Evolutionary conservation across 2,797 vertebrate genomes (phyloP).

Genomic region (Anomalospiza imberbis): DNA sequence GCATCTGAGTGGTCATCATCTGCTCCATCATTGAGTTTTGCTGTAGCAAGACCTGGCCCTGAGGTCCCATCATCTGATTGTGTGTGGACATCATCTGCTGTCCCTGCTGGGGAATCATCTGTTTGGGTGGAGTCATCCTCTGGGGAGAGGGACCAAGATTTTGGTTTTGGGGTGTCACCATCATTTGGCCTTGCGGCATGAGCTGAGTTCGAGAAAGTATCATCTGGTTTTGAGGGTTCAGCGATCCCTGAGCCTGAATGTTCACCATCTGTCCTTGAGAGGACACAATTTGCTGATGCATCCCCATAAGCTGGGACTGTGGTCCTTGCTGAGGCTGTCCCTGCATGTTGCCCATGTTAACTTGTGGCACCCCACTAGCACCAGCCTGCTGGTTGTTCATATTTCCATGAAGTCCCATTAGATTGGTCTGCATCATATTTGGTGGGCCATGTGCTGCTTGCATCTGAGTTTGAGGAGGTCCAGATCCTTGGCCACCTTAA

Average conservation of each 20-base stretch:
- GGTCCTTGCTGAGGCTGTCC: slow-evolving; percentile 88
- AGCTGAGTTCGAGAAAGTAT: slow-evolving; percentile 90
- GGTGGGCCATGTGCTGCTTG: slow-evolving; percentile 82
- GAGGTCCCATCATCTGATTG: slow-evolving; percentile 93
- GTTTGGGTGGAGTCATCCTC: slow-evolving; percentile 97
- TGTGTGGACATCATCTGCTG: slow-evolving; percentile 93
- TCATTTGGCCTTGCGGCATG: slow-evolving; percentile 79
- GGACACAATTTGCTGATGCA: slow-evolving; percentile 93
- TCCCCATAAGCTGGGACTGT: slow-evolving; percentile 92
- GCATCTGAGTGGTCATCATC: slow-evolving; percentile 94
- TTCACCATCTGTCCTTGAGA: slow-evolving; percentile 93
- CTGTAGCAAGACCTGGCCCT: slow-evolving; percentile 89
- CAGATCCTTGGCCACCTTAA: slow-evolving; percentile 86
- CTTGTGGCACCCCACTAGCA: slow-evolving; percentile 79
- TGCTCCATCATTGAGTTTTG: slow-evolving; percentile 96
- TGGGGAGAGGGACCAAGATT: slow-evolving; percentile 84
- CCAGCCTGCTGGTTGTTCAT: slow-evolving; percentile 85
- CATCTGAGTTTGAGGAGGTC: slow-evolving; percentile 87
- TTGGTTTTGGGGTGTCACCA: slow-evolving; percentile 80
- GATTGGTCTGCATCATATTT: slow-evolving; percentile 85
- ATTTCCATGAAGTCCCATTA: slow-evolving; percentile 90
- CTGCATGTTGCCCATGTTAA: slow-evolving; percentile 82
- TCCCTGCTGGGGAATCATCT: slow-evolving; percentile 93
- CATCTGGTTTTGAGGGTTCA: slow-evolving; percentile 92
- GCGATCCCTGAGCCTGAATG: slow-evolving; percentile 82